phyloP scores from a whole-genome alignment of 1,140 invertebrate species.

The Hycleus cichorii region DNA sequence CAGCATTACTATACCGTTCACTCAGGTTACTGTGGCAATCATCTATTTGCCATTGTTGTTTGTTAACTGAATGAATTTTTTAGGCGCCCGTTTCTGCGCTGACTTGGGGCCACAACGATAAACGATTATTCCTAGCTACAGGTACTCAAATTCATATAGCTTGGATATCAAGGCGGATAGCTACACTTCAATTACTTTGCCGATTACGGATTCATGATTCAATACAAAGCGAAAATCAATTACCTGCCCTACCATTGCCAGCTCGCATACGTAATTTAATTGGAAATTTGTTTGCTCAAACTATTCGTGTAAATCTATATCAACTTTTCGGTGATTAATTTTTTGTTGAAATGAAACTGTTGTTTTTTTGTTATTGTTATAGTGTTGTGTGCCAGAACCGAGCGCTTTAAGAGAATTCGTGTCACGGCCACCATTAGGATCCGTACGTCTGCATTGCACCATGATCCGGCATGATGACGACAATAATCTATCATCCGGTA shows the following conservation, averaged over 20 bases:
- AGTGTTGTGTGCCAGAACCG: slow-evolving; percentile 91
- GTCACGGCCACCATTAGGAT: slow-evolving; percentile 76
- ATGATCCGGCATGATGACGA: slow-evolving; percentile 91
- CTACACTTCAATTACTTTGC: slow-evolving; percentile 81
- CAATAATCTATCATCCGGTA: slow-evolving; percentile 55
- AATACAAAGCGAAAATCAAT: slow-evolving; percentile 52
- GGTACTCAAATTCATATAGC: slow-evolving; percentile 85
- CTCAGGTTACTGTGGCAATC: slow-evolving; percentile 47
- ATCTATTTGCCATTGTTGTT: not conserved
- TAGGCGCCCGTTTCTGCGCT: slow-evolving; percentile 82
- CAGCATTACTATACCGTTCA: slow-evolving; percentile 52
- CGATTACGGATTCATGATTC: slow-evolving; percentile 59
- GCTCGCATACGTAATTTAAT: slow-evolving; percentile 75
- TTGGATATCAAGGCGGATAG: slow-evolving; percentile 83
- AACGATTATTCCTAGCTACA: slow-evolving; percentile 86
- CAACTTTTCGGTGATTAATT: slow-evolving; percentile 5
- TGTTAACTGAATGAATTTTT: slow-evolving; percentile 17
- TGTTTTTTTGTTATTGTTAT: slow-evolving; percentile 24
- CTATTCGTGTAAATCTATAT: slow-evolving; percentile 69
- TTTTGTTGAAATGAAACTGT: not conserved
- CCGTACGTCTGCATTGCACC: slow-evolving; percentile 86
- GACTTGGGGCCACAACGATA: slow-evolving; percentile 97
- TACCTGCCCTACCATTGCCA: slow-evolving; percentile 73
- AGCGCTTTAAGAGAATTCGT: slow-evolving; percentile 86
- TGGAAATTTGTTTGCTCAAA: slow-evolving; percentile 86